These are phyloP conservation scores for Cryptoblepharus egeriae DNA, from an alignment of 2,797 vertebrate genomes.

Conservation along the genomic window DNA sequence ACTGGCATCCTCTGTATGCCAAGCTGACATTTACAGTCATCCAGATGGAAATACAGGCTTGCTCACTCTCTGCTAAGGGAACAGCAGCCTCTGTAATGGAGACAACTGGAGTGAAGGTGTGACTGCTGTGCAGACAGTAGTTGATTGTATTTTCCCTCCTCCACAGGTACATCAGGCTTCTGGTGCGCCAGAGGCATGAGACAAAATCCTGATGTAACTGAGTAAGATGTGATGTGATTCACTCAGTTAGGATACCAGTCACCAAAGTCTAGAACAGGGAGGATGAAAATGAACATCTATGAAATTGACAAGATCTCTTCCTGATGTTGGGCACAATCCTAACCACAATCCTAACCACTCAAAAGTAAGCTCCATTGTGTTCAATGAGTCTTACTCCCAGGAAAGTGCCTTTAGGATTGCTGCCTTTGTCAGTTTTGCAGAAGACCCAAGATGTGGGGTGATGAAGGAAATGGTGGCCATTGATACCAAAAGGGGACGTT, in stretches of 20 bases:
- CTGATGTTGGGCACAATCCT: too few species aligned
- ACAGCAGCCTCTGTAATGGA: too few species aligned
- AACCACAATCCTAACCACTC: too few species aligned
- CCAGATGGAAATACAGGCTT: neutral
- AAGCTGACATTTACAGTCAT: neutral
- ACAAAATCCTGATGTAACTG: neutral
- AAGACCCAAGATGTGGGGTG: neutral
- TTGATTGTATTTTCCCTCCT: too few species aligned
- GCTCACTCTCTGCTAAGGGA: too few species aligned
- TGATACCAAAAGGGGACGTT: neutral
- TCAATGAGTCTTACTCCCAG: too few species aligned
- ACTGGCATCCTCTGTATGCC: neutral
- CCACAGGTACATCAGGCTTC: too few species aligned
- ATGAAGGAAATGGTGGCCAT: neutral
- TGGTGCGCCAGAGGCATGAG: too few species aligned
- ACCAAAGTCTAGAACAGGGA: neutral
- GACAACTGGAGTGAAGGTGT: too few species aligned
- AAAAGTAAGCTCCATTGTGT: too few species aligned
- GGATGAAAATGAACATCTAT: neutral
- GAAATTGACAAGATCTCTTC: neutral
- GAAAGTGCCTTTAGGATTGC: too few species aligned
- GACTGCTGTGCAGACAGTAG: too few species aligned
- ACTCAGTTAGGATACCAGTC: neutral
- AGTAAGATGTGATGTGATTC: neutral
- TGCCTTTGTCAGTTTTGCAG: neutral